Base-by-base conservation (phyloP, 2,888 invertebrate genomes). In the Drosophila melanosoma region DNA sequence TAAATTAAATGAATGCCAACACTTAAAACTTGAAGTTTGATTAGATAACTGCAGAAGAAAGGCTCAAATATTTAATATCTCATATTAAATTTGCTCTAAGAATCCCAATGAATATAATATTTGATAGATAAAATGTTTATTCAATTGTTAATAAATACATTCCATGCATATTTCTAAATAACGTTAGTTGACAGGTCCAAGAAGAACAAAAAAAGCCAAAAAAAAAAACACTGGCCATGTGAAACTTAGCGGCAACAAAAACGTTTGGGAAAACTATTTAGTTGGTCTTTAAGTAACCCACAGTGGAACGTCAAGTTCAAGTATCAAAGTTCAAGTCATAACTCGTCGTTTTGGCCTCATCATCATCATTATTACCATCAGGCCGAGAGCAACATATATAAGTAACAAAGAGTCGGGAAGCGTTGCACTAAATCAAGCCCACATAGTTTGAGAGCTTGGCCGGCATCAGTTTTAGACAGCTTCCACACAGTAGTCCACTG, bases 391-490 rank as follows among this genome's bases (percentile, higher is more conserved):
- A 63, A 53, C 65, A 63, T 45, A 59, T 65, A 67, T 51, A 65
- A 53, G 54, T 65, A 59, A 58, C 74, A 76, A 66, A 59, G 71
- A 86, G 70, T 59, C 74, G 57, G 26, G 63, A 76, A 75, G 82
- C 73, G 70, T 79, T 73, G 76, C 83, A 83, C 86, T 84, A 84
- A 84, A 84, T 84, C 84, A 84, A 84, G 84, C 84, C 84, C 87
- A 84, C 84, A 84, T 84, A 74, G 59, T 68, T 63, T 61, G 51
- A 70, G 69, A 60, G 61, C 58, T 57, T 62, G 58, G 68, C 81
- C 82, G 78, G 85, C 79, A 80, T 82, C 71, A 64, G 75, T 69
- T 66, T 68, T 70, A 60, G 83, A 87, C 83, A 87, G 83, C 78
- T 84, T 74, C 72, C 75, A 81, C 69, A 83, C 83, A 83, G 87